phyloP scores from a whole-genome alignment of 92 coral and sea anemone species.

The Bergia sp. region DNA sequence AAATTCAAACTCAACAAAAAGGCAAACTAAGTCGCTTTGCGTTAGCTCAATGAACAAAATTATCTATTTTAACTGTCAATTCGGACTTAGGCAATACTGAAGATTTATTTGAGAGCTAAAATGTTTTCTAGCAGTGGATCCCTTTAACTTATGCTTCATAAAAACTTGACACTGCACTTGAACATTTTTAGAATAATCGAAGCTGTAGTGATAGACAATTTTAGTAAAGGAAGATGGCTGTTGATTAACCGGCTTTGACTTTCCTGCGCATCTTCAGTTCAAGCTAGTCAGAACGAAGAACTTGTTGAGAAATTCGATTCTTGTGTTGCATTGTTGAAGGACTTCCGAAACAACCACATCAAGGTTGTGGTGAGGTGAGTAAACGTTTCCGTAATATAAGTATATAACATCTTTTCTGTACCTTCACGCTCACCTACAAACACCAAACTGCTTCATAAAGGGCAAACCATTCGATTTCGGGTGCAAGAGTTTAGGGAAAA shows the following conservation, averaged over 20 bases:
- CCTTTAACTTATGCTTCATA: no score
- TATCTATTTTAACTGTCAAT: no score
- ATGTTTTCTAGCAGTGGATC: no score
- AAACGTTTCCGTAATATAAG: neutral
- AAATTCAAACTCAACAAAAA: no score
- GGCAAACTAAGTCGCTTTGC: no score
- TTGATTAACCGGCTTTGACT: neutral
- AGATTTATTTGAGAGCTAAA: no score
- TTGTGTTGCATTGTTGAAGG: slow-evolving; percentile 65
- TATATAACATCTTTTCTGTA: no score
- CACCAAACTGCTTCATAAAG: neutral
- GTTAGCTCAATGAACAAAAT: no score
- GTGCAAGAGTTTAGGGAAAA: no score
- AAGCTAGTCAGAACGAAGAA: slow-evolving; percentile 36
- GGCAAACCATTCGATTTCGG: no score
- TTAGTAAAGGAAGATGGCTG: neutral
- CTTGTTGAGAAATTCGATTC: slow-evolving; percentile 61
- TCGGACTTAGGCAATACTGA: no score
- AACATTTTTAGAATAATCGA: neutral
- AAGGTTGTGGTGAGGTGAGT: slow-evolving; percentile 77
- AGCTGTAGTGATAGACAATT: neutral
- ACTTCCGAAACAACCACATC: slow-evolving; percentile 75
- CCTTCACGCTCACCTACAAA: neutral
- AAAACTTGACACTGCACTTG: neutral
- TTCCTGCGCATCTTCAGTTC: slow-evolving; percentile 41